phyloP scores from a whole-genome alignment of 2,797 vertebrate genomes.

The Zalophus californianus region DNA sequence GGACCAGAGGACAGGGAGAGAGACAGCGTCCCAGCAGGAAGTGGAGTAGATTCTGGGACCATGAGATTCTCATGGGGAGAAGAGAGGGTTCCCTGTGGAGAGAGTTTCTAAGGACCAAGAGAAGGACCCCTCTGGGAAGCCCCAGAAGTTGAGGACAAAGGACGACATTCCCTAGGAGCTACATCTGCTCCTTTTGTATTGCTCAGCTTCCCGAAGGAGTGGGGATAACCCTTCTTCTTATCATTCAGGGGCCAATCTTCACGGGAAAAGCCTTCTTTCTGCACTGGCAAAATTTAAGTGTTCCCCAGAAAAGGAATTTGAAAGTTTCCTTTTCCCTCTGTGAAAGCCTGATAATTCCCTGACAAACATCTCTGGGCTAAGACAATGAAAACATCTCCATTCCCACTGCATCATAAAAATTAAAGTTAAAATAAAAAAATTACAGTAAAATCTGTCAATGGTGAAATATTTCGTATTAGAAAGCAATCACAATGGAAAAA shows the following conservation, averaged over 20 bases:
- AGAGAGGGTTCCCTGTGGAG: accelerated
- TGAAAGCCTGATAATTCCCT: background rate
- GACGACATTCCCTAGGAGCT: accelerated
- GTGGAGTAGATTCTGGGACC: background rate
- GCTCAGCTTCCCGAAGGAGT: accelerated
- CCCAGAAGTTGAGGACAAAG: background rate
- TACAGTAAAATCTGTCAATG: background rate
- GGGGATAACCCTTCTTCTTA: accelerated
- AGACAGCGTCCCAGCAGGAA: background rate
- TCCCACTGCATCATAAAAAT: background rate
- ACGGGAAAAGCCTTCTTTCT: background rate
- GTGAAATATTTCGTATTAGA: background rate
- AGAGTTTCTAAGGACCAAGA: background rate
- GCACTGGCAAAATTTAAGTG: background rate
- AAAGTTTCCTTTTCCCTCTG: background rate
- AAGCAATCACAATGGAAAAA: background rate
- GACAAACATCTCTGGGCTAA: background rate
- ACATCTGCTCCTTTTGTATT: accelerated
- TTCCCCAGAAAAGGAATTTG: background rate
- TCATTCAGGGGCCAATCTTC: accelerated
- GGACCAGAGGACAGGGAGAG: background rate
- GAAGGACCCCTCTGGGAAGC: background rate
- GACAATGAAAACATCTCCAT: background rate
- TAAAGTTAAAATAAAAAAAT: background rate
- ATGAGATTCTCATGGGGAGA: accelerated